Evolutionary conservation across 2,113 vertebrate species (phyloP).

Genomic region (Phylloscopus whistleri): DNA sequence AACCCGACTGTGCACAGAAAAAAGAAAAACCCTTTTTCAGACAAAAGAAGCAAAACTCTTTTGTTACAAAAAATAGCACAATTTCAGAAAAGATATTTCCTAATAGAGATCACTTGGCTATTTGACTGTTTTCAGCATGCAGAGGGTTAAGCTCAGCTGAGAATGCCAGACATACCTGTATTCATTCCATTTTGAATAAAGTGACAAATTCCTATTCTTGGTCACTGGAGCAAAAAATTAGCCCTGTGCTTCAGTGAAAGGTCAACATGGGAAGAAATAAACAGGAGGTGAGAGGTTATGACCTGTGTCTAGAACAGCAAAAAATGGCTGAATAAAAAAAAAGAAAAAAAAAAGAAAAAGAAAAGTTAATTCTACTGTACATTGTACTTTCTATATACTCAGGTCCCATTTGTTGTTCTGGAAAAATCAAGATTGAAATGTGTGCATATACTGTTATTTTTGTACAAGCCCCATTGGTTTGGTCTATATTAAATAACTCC

Average conservation of each 20-base stretch:
- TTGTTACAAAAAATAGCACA: constrained; percentile 43
- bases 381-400: neutral
- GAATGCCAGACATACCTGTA: constrained; percentile 72
- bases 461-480: neutral
- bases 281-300: constrained; percentile 60
- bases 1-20: constrained; percentile 10
- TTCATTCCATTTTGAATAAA: constrained; percentile 79
- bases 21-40: constrained; percentile 53
- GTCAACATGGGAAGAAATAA: constrained; percentile 68
- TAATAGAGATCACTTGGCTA: constrained; percentile 10
- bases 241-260: constrained; percentile 77
- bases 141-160: constrained; percentile 49
- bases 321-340: constrained; percentile 6
- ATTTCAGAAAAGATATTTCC: neutral
- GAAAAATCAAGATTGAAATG: neutral
- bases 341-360: no score
- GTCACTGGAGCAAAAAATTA: constrained; percentile 84
- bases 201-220: constrained; percentile 81
- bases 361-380: constrained; percentile 26
- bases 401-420: neutral
- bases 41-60: constrained; percentile 64
- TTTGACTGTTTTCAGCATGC: constrained; percentile 20
- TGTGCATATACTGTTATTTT: neutral
- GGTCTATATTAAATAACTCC: neutral
- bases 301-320: constrained; percentile 23